Evolutionary conservation across 2,797 vertebrate genomes (phyloP), one percentile per base, ranked within the genome.

Genomic region (Falco cherrug): DNA sequence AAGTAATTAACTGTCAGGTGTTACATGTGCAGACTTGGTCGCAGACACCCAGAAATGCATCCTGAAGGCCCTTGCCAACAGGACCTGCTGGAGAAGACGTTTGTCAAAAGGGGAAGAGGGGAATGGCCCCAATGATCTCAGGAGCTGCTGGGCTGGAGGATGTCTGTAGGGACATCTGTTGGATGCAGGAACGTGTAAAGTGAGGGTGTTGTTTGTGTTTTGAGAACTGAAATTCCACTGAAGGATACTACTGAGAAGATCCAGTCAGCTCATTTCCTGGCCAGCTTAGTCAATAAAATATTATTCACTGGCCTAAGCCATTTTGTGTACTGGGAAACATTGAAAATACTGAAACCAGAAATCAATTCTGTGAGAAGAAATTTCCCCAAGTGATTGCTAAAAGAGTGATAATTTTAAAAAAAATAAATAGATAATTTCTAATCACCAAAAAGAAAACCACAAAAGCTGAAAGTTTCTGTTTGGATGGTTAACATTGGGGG

Each of bases 221-320:
- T 71, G 59, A 79, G 86, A 88, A 71, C 50, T 81, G 57, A 50
- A 93, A 67, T 85, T 95, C 35, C 53, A 39, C 39, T 67, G 63
- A 70, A 90, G 43, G 77, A 68, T 82, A 47, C 63, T 70, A 24
- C 39, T 41, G n/a, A 86, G 60, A 81, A 87, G 56, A 68, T 89
- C 21, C 61, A 85, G 73, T 95, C 76, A 83, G 29, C 47, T 93
- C 25, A 63, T 93, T 93, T 92, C 76, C 89, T 85, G 68, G 45
- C 45, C 71, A 89, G 47, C 59, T 57, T 41, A 54, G 26, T 90
- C 90, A 84, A 41, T 83, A 61, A 92, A 81, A 76, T 67, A 28
- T 74, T 87, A 56, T 37, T 96, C 37, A 25, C 48, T 74, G 43
- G 33, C 37, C 37, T 70, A 37, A 80, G 61, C 2, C 3, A 45